phyloP scores from a whole-genome alignment of 2,113 vertebrate genomes.

The Nesogale talazaci region DNA sequence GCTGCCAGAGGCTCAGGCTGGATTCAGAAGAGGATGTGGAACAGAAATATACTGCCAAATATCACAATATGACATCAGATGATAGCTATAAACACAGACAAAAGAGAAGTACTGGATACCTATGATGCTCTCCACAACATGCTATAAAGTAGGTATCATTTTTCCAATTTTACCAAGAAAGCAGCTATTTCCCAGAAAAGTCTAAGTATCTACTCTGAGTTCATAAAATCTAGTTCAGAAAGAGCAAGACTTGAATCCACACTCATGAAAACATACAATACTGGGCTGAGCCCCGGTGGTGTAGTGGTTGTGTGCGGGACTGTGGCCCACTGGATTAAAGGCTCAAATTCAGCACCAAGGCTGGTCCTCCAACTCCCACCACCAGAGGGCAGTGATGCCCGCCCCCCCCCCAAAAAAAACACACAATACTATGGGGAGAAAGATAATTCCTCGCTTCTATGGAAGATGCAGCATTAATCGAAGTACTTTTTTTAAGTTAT shows the following conservation, averaged over 20 bases:
- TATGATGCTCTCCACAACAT: not conserved
- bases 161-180: not conserved
- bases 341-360: no score
- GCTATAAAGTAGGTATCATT: not conserved
- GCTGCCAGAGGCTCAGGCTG: no score
- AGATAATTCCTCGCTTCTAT: not conserved
- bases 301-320: no score
- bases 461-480: not conserved
- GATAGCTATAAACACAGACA: not conserved
- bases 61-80: not conserved
- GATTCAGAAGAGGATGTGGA: no score
- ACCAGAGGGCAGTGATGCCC: no score
- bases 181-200: not conserved
- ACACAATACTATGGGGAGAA: not conserved
- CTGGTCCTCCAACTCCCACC: no score
- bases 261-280: no score
- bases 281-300: no score
- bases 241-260: not conserved
- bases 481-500: not conserved
- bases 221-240: not conserved
- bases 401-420: not conserved
- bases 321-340: no score
- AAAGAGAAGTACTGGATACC: not conserved
- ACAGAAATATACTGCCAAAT: no score
- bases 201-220: not conserved